Evolutionary conservation across 2,113 vertebrate species (phyloP).

Genomic region (Phasianus colchicus): DNA sequence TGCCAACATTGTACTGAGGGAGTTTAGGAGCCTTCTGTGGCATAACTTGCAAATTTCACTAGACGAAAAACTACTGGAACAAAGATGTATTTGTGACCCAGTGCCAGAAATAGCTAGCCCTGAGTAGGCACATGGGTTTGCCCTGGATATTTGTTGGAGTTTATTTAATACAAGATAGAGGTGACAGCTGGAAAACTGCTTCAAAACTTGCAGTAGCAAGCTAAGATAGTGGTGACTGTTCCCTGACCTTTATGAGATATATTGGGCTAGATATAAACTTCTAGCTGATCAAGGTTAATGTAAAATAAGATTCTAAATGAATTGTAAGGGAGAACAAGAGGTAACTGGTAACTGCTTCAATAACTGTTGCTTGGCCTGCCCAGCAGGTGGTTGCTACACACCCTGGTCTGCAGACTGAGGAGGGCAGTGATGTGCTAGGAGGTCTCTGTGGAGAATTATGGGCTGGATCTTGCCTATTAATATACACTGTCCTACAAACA

Average conservation of each 20-base stretch:
- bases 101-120: neutral
- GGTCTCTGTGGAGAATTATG: rapidly evolving
- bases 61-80: neutral
- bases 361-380: neutral
- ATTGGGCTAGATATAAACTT: neutral
- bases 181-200: neutral
- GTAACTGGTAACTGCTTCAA: neutral
- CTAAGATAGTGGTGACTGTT: neutral
- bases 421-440: neutral
- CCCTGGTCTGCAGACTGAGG: rapidly evolving
- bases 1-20: neutral
- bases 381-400: rapidly evolving
- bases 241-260: neutral
- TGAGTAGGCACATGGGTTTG: neutral
- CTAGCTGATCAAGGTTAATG: neutral
- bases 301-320: neutral
- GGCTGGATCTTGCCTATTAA: neutral
- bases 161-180: neutral
- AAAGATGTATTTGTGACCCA: neutral
- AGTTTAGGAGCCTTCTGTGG: neutral
- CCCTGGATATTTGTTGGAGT: neutral
- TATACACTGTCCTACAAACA: rapidly evolving
- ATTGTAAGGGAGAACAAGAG: neutral
- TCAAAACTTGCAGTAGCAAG: neutral
- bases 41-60: neutral